Conservation (phyloP, 2,797 vertebrate species). For the Coregonus sp. region DNA sequence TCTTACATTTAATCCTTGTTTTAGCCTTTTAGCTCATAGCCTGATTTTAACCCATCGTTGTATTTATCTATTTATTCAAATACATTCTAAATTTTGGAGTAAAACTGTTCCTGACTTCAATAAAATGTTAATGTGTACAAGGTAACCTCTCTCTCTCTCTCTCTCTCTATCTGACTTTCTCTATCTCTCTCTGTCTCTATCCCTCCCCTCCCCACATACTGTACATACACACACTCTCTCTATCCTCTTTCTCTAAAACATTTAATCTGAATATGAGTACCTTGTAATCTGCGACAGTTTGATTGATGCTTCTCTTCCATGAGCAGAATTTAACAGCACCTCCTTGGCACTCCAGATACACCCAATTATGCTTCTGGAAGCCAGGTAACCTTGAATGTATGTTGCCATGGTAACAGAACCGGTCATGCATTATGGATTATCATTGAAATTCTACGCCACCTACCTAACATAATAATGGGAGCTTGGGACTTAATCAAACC, state of each 20-base stretch:
- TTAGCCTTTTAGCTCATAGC: too few species aligned
- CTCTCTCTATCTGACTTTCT: too few species aligned
- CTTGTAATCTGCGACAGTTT: slow-evolving; percentile 81
- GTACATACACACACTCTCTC: neutral
- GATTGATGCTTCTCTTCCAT: slow-evolving; percentile 87
- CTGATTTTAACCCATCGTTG: too few species aligned
- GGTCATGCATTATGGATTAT: slow-evolving; percentile 74
- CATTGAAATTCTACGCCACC: slow-evolving; percentile 94
- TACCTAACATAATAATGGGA: slow-evolving; percentile 88
- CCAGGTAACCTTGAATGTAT: slow-evolving; percentile 93
- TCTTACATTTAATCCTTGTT: too few species aligned
- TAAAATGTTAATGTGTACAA: slow-evolving; percentile 71
- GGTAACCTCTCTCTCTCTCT: neutral
- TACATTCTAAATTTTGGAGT: too few species aligned
- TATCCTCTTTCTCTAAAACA: slow-evolving; percentile 74
- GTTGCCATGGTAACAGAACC: slow-evolving; percentile 86
- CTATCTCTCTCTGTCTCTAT: neutral
- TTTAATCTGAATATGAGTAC: slow-evolving; percentile 82
- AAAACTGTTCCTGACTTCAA: neutral
- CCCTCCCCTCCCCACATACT: neutral
- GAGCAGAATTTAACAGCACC: slow-evolving; percentile 86
- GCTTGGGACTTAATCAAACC: slow-evolving; percentile 93
- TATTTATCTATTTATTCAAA: too few species aligned
- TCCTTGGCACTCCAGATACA: slow-evolving; percentile 78
- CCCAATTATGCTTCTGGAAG: slow-evolving; percentile 87